Conservation (phyloP, 2,797 vertebrate genomes). For the Hafferia zeledoni region DNA sequence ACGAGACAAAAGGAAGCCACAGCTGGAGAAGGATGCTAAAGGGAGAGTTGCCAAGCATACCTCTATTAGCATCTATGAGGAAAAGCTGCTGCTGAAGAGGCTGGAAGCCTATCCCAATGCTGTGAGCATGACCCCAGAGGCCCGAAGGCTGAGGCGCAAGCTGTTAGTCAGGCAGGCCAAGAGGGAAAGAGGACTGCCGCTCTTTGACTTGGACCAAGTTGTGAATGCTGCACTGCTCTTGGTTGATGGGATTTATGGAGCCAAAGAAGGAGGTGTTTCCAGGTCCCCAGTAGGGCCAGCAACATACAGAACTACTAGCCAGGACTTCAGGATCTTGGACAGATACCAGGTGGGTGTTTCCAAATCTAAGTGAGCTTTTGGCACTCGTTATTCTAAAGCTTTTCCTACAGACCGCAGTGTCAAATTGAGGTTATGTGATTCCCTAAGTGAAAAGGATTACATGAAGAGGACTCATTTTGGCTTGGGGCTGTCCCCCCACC, state of each 20-base stretch:
- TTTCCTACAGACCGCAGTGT: background rate
- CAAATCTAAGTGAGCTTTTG: background rate
- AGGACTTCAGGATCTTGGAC: slow-evolving; percentile 91
- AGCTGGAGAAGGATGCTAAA: slow-evolving; percentile 76
- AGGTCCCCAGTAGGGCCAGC: slow-evolving; percentile 64
- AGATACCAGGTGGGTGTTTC: slow-evolving; percentile 88
- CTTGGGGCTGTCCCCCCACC: background rate
- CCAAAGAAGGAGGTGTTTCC: slow-evolving; percentile 75
- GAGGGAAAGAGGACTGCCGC: slow-evolving; percentile 88
- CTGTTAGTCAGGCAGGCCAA: slow-evolving; percentile 90
- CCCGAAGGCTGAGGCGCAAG: slow-evolving; percentile 88
- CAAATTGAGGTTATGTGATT: background rate
- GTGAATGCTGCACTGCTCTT: slow-evolving; percentile 87
- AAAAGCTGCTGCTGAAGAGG: slow-evolving; percentile 87
- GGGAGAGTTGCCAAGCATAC: slow-evolving; percentile 67
- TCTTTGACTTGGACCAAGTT: slow-evolving; percentile 90
- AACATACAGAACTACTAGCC: slow-evolving; percentile 85
- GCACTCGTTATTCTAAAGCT: background rate
- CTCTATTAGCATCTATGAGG: slow-evolving; percentile 89
- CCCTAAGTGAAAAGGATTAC: background rate
- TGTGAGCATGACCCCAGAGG: slow-evolving; percentile 88
- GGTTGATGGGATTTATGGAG: slow-evolving; percentile 89
- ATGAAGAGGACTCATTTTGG: background rate
- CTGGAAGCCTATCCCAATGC: slow-evolving; percentile 89
- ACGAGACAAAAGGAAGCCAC: slow-evolving; percentile 76